Conservation (phyloP, 1,140 invertebrate genomes). For the Amyelois transitella region DNA sequence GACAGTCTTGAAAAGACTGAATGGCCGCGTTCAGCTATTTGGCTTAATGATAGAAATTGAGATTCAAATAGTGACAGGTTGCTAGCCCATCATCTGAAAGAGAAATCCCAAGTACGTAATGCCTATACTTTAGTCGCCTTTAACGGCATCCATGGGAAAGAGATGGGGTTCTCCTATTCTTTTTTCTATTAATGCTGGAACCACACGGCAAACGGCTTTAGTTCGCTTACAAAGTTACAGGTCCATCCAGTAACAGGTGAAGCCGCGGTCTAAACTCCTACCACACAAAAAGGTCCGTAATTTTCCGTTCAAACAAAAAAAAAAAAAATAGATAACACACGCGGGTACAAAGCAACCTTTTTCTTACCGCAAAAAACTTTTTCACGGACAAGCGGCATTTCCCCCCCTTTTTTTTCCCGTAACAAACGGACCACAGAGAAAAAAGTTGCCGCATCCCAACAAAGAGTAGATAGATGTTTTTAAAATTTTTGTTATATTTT, state of each 20-base stretch:
- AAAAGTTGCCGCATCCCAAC: slow-evolving; percentile 50
- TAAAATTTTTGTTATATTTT: slow-evolving; percentile 27
- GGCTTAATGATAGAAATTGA: too few relatives aligned
- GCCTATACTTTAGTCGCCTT: too few relatives aligned
- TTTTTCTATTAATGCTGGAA: too few relatives aligned
- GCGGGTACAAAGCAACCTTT: slow-evolving; percentile 49
- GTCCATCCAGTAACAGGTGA: not conserved
- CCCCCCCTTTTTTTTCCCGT: slow-evolving; percentile 35
- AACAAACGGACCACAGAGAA: slow-evolving; percentile 57
- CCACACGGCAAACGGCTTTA: too few relatives aligned
- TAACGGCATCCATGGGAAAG: too few relatives aligned
- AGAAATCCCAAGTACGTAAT: too few relatives aligned
- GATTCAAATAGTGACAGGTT: too few relatives aligned
- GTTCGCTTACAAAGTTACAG: too few relatives aligned
- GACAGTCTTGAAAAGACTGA: too few relatives aligned
- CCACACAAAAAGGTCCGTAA: not conserved
- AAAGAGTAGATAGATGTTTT: slow-evolving; percentile 52
- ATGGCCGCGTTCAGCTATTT: too few relatives aligned
- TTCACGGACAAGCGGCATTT: slow-evolving; percentile 44
- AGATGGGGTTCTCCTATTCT: too few relatives aligned
- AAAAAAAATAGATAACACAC: slow-evolving; percentile 37
- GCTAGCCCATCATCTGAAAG: too few relatives aligned
- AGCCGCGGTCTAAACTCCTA: not conserved
- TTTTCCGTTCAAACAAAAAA: slow-evolving; percentile 16
- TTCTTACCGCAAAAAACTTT: slow-evolving; percentile 69